These are phyloP conservation scores for Sialia sialis DNA, from an alignment of 2,113 vertebrate species.

Conservation along the genomic window DNA sequence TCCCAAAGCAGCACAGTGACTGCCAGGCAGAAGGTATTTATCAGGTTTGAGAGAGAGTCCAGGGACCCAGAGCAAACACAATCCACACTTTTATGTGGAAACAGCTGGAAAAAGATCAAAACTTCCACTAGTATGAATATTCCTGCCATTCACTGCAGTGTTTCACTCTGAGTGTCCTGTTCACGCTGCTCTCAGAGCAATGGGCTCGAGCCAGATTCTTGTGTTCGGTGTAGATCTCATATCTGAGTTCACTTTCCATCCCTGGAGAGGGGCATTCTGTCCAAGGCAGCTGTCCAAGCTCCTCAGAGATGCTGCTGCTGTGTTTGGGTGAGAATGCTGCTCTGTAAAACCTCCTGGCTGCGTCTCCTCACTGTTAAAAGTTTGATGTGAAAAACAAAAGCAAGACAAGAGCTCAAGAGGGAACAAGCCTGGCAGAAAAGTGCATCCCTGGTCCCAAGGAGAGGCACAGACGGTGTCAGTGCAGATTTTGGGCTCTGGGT, in stretches of 20 bases:
- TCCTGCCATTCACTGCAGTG: background rate
- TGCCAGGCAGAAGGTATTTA: background rate
- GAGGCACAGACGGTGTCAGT: rapidly evolving
- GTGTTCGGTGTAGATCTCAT: rapidly evolving
- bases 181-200: background rate
- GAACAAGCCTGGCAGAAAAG: background rate
- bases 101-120: background rate
- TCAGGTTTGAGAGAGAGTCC: background rate
- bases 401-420: background rate
- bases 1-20: background rate
- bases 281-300: background rate
- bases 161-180: background rate
- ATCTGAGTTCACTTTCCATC: background rate
- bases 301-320: background rate
- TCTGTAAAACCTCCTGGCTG: background rate
- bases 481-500: rapidly evolving
- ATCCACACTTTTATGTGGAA: background rate
- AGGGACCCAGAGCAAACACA: background rate
- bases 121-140: background rate
- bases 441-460: rapidly evolving
- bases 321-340: background rate
- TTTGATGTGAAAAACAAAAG: background rate
- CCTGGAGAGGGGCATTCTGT: background rate
- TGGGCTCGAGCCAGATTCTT: background rate
- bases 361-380: background rate